Percentiles rank a stretch among this genome's conserved stretches.
Conservation (phyloP, 2,797 vertebrate species). For the Ispidina lecontei region DNA sequence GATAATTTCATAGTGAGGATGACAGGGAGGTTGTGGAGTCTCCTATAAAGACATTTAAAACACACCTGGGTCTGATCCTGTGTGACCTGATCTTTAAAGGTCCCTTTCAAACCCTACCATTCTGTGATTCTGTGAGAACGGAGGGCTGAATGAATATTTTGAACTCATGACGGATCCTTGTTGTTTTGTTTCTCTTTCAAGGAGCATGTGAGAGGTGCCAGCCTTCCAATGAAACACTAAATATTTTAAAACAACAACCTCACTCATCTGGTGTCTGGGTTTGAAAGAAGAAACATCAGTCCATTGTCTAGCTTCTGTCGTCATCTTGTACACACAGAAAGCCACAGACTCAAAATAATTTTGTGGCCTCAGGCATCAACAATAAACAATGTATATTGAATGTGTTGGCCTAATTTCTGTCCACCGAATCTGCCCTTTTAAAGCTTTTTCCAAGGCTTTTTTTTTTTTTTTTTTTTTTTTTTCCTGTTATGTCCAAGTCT, state of each 20-base stretch:
- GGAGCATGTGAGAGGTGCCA: background rate
- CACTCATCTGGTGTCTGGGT: background rate
- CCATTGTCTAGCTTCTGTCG: slow-evolving; percentile 16
- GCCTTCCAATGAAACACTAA: background rate
- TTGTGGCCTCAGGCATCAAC: slow-evolving; percentile 45
- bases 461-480: background rate
- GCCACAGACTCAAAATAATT: slow-evolving; percentile 52
- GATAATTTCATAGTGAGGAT: background rate
- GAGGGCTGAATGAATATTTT: background rate
- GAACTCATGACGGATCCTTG: background rate
- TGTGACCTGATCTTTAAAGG: no score
- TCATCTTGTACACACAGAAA: slow-evolving; percentile 35
- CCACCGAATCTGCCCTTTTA: background rate
- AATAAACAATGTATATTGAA: slow-evolving; percentile 50
- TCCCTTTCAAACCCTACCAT: no score
- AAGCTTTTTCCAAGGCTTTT: background rate
- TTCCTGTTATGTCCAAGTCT: background rate
- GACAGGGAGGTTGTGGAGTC: no score
- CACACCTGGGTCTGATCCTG: no score
- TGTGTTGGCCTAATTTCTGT: slow-evolving; percentile 39
- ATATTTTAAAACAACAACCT: slow-evolving; percentile 23
- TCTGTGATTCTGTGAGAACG: no score
- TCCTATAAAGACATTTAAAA: no score
- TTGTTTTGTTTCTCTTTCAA: background rate
- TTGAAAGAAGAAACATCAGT: slow-evolving; percentile 43